phyloP scores from a whole-genome alignment of 2,888 invertebrate genomes.

The Heteromyza rotundicornis region DNA sequence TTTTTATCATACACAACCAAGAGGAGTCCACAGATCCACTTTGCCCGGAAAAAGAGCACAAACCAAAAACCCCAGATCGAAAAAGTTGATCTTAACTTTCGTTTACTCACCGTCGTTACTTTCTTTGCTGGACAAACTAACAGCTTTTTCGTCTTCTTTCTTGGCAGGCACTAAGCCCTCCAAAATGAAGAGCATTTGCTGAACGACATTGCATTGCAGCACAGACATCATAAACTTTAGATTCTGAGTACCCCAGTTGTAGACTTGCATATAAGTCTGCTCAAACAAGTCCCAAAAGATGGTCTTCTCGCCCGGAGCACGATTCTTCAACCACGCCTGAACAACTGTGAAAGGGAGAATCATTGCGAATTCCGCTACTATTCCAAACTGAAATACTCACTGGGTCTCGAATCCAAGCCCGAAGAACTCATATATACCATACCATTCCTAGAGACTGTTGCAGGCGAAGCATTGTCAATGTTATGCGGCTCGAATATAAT shows the following conservation, averaged over 20 bases:
- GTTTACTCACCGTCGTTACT: constrained; percentile 63
- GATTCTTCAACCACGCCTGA: constrained; percentile 80
- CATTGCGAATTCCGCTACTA: neutral
- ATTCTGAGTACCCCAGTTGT: constrained; percentile 85
- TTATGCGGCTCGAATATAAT: constrained; percentile 97
- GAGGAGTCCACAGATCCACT: neutral
- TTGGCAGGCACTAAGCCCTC: constrained; percentile 85
- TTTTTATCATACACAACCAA: neutral
- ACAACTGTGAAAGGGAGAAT: constrained; percentile 66
- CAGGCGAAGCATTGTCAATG: constrained; percentile 96
- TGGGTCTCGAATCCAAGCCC: constrained; percentile 89
- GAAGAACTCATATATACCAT: constrained; percentile 98
- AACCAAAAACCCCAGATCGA: neutral
- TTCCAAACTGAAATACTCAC: constrained; percentile 55
- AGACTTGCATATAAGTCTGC: constrained; percentile 74
- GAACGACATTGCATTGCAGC: constrained; percentile 87
- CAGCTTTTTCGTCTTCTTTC: constrained; percentile 68
- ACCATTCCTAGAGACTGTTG: constrained; percentile 92
- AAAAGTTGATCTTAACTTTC: too few relatives aligned
- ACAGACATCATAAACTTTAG: constrained; percentile 83
- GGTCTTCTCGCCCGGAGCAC: constrained; percentile 67
- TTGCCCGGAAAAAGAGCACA: neutral
- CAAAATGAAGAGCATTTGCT: constrained; percentile 82
- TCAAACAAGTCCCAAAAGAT: constrained; percentile 79
- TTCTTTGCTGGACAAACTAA: constrained; percentile 63